phyloP scores from a whole-genome alignment of 1,140 invertebrate genomes.

The Pomacea maculata region DNA sequence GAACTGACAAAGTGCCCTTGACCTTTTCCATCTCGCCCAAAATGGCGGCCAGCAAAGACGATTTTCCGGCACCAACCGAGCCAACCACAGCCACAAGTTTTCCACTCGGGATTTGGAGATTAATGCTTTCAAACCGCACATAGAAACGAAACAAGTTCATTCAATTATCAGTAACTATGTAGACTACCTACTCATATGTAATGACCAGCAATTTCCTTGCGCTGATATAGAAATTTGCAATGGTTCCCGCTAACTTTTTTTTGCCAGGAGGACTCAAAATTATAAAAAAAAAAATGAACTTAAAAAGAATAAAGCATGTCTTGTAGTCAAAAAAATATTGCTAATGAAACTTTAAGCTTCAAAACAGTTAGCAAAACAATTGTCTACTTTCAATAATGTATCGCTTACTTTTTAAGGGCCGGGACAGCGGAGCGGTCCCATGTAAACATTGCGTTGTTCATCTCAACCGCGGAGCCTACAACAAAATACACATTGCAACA shows the following conservation, averaged over 20 bases:
- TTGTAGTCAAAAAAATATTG: too few relatives aligned
- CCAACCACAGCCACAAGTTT: slow-evolving; percentile 71
- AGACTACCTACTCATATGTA: too few relatives aligned
- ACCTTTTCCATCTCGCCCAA: slow-evolving; percentile 66
- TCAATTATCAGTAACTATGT: background rate
- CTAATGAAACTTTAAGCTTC: too few relatives aligned
- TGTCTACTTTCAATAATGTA: too few relatives aligned
- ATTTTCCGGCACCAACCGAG: slow-evolving; percentile 72
- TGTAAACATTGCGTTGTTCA: slow-evolving; percentile 36
- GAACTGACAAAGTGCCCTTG: slow-evolving; percentile 15
- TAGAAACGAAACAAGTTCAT: background rate
- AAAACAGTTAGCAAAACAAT: too few relatives aligned
- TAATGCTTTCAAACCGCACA: slow-evolving; percentile 43
- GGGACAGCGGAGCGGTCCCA: slow-evolving; percentile 41
- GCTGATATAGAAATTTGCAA: too few relatives aligned
- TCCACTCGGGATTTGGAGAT: slow-evolving; percentile 45
- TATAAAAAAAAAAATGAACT: too few relatives aligned
- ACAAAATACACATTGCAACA: too few relatives aligned
- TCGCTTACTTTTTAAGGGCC: slow-evolving; percentile 42
- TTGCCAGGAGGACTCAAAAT: too few relatives aligned
- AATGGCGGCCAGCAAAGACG: slow-evolving; percentile 70
- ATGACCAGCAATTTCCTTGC: too few relatives aligned
- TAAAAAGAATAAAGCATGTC: too few relatives aligned
- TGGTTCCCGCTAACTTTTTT: too few relatives aligned
- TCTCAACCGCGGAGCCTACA: background rate